Conservation (phyloP, 2,797 vertebrate genomes). For the Parauchenoglanis ngamensis region DNA sequence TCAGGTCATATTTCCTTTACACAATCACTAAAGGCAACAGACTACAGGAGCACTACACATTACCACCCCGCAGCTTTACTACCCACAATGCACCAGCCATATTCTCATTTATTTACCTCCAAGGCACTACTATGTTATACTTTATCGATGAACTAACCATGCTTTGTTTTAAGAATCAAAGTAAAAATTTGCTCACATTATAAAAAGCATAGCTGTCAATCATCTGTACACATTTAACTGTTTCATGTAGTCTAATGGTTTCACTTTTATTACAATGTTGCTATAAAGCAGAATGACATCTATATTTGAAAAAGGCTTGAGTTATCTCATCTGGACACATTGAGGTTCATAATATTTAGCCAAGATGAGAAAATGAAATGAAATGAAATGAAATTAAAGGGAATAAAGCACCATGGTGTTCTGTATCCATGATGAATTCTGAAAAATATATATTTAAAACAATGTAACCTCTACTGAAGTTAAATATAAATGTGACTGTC, state of each 20-base stretch:
- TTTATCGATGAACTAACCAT: background rate
- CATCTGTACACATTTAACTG: background rate
- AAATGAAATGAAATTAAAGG: background rate
- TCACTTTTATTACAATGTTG: background rate
- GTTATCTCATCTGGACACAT: background rate
- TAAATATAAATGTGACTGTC: background rate
- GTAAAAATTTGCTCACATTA: background rate
- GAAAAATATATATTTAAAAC: background rate
- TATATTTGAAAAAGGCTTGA: background rate
- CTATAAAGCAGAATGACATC: too few species aligned
- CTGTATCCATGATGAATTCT: background rate
- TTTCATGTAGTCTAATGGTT: background rate
- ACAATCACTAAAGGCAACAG: background rate
- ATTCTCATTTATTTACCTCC: background rate
- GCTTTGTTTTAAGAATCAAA: background rate
- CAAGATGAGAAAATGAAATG: background rate
- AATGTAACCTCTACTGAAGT: background rate
- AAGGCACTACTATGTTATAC: background rate
- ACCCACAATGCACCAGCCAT: background rate
- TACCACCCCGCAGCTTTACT: background rate
- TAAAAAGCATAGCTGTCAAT: background rate
- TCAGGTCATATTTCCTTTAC: slow-evolving; percentile 3
- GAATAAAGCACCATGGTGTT: background rate
- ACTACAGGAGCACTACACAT: background rate
- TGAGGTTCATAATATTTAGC: background rate